Evolutionary conservation across 1,140 invertebrate genomes (phyloP), one percentile per base, ranked within the genome.

Genomic region (Helicorthomorpha holstii): DNA sequence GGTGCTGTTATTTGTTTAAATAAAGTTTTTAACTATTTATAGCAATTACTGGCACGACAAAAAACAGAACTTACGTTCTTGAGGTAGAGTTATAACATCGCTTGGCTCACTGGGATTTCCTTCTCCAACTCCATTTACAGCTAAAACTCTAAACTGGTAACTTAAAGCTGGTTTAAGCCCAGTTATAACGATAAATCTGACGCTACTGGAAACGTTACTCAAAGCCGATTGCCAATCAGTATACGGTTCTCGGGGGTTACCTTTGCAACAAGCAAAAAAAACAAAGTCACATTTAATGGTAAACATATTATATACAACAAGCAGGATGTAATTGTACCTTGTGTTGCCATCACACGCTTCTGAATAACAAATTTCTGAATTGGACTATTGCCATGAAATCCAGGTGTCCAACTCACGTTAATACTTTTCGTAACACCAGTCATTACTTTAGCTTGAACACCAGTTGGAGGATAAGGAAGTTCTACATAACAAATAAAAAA

Each of bases 321-420:
- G n/a, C 1, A 7, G 7, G 7, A 25, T 22, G 44, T 7, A 7
- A 24, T 3, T 23, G 24, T 51, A 54, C 52, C 41, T 54, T 50
- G 23, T 38, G 24, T 25, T 16, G 55, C 58, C 25, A 92, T 83
- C 61, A 88, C 83, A 57, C 88, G 74, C 65, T 83, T 85, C 65
- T 97, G 88, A 24, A 98, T 76, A 55, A 94, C 89, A 66, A 84
- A 97, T 63, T 93, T 90, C 52, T 84, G 77, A 46, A 95, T 86
- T 1, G 88, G 86, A 64, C 88, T 93, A 64, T 98, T 96, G 41
- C 95, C 95, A 71, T 98, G 87, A 68, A 96, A 98, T 12, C 86
- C 86, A 0, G 88, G 83, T 7, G 83, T 83, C 94, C 94, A 99
- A 14, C 80, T 82, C 1, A 98, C 78, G 65, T 94, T 92, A 29